These are phyloP conservation scores for Cygnus buccinator DNA, from an alignment of 2,113 vertebrate species.

Conservation along the genomic window DNA sequence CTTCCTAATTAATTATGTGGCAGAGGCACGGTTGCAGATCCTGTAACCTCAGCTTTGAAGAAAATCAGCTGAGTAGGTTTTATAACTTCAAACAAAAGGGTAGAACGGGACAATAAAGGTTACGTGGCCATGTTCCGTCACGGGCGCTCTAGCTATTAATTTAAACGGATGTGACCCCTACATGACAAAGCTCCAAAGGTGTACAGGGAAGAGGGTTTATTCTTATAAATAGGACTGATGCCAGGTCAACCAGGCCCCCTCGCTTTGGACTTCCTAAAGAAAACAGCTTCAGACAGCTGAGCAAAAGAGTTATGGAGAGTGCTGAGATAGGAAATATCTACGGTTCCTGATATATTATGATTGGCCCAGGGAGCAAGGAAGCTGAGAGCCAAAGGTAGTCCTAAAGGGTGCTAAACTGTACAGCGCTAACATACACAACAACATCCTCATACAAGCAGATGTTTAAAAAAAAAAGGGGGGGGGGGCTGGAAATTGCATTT, in stretches of 20 bases:
- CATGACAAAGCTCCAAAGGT: slow-evolving; percentile 84
- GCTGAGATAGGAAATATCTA: slow-evolving; percentile 84
- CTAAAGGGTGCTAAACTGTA: slow-evolving; percentile 77
- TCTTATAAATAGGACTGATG: slow-evolving; percentile 89
- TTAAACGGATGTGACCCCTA: slow-evolving; percentile 85
- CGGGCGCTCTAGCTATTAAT: slow-evolving; percentile 25
- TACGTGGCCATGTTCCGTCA: slow-evolving; percentile 59
- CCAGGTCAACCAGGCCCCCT: slow-evolving; percentile 86
- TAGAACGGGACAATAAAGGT: slow-evolving; percentile 70
- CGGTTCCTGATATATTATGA: slow-evolving; percentile 87
- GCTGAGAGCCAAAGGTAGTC: slow-evolving; percentile 75
- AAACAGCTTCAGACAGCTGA: slow-evolving; percentile 83
- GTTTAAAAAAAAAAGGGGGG: slow-evolving; percentile 62
- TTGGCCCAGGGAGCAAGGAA: slow-evolving; percentile 78
- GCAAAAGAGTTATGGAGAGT: slow-evolving; percentile 77
- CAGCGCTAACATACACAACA: slow-evolving; percentile 79
- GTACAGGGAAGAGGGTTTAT: slow-evolving; percentile 79
- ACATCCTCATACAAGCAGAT: slow-evolving; percentile 88
- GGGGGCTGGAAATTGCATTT: slow-evolving; percentile 75
- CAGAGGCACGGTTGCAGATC: slow-evolving; percentile 2
- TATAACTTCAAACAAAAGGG: slow-evolving; percentile 73
- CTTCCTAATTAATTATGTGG: slow-evolving; percentile 24
- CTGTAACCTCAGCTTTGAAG: slow-evolving; percentile 61
- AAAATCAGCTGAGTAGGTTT: slow-evolving; percentile 64
- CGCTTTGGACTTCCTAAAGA: slow-evolving; percentile 92